phyloP scores from a whole-genome alignment of 2,113 vertebrate species.

The Nesoenas mayeri region DNA sequence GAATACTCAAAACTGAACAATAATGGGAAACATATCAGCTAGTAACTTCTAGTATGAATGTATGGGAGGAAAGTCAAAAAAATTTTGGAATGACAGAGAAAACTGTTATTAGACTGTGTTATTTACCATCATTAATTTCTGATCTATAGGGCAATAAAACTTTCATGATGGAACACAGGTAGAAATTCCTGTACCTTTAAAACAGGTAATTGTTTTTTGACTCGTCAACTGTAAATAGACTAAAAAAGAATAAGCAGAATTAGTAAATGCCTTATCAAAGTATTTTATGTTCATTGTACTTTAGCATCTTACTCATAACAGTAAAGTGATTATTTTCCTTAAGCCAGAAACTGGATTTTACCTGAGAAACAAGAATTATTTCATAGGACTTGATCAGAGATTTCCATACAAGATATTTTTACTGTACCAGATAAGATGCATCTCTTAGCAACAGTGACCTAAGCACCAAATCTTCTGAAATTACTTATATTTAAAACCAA shows the following conservation, averaged over 20 bases:
- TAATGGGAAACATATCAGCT: neutral
- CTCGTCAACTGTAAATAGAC: neutral
- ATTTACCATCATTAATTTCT: neutral
- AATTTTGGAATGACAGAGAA: neutral
- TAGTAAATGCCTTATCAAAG: neutral
- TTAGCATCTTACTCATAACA: neutral
- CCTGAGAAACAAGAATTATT: neutral
- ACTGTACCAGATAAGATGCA: neutral
- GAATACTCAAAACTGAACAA: neutral
- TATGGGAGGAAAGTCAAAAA: neutral
- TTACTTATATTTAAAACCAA: neutral
- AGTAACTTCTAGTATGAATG: neutral
- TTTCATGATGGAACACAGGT: neutral
- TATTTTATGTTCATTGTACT: neutral
- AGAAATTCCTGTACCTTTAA: neutral
- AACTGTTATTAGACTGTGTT: neutral
- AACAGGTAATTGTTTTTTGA: neutral
- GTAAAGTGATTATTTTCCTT: neutral
- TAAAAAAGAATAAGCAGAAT: neutral
- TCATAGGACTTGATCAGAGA: neutral
- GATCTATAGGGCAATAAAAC: neutral
- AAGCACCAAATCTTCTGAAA: neutral
- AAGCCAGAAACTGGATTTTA: neutral
- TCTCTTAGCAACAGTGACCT: neutral
- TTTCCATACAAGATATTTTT: neutral